Evolutionary conservation across 37 sponge, comb jelly and placozoan species (phyloP), one percentile per base, ranked within the genome.

Genomic region (Oopsacas minuta): DNA sequence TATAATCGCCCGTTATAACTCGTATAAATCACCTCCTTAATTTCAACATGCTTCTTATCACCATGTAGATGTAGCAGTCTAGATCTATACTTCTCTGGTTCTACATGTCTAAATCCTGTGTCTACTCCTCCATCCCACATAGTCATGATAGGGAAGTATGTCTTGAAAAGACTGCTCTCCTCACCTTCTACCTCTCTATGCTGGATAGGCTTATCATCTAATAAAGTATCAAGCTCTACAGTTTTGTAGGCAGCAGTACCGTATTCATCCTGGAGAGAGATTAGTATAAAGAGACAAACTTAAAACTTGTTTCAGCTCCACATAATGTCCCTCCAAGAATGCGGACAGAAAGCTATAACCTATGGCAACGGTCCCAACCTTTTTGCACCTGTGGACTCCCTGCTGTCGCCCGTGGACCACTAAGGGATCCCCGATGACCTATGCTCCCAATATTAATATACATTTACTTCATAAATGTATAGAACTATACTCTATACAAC

Each of bases 181-280:
- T 89, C 39, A 23, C 81, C 81, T 37, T 81, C 36, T 3, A 90
- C 90, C 87, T 90, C 90, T 39, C 90, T 34, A 36, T 90, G 90
- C 49, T 90, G 90, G 36, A 90, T 39, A 46, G 90, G 90, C 53
- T 87, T 90, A 82, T 87, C 90, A 46, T 84, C 84, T 20, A 95
- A 94, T 83, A 95, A 91, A n/a, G 92, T 95, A 52, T 98, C 99
- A 82, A 98, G 84, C 84, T 98, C 99, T 35, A 98, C 99, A 0
- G 99, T 98, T 92, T 98, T 98, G 96, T 98, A 98, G 20, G 99
- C 99, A 39, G 99, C 99, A 10, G 96, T 95, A 0, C 99, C 99
- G 61, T 94, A 98, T 83, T 98, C 99, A 69, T 98, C 99, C 89
- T 98, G 94, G 23, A 46, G 12, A 46, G 51, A 46, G 17, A 46